Conservation (phyloP, 2,888 invertebrate genomes). For the Luperina nickerlii region DNA sequence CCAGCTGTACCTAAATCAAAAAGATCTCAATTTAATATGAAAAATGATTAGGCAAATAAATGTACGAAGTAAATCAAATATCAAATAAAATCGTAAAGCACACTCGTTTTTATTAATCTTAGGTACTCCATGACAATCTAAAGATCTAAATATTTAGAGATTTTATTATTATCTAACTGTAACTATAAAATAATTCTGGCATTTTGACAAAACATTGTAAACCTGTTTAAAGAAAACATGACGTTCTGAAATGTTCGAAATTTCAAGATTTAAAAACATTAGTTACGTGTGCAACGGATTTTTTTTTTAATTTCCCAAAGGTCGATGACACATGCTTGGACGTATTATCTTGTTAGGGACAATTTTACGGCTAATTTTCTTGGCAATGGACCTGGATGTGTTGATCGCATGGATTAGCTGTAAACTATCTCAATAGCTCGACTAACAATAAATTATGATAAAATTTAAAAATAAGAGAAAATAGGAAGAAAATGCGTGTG, state of each 20-base stretch:
- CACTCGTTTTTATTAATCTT: constrained; percentile 51
- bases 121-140: constrained; percentile 40
- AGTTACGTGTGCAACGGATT: constrained; percentile 73
- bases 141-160: constrained; percentile 47
- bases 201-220: constrained; percentile 52
- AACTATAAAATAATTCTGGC: constrained; percentile 58
- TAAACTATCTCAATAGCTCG: constrained; percentile 6
- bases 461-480: neutral
- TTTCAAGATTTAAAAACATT: constrained; percentile 59
- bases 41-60: constrained; percentile 41
- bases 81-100: constrained; percentile 52
- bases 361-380: constrained; percentile 40
- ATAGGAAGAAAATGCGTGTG: neutral
- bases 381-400: constrained; percentile 29
- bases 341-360: constrained; percentile 40
- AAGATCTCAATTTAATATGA: constrained; percentile 14
- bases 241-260: constrained; percentile 47
- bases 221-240: constrained; percentile 40
- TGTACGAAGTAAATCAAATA: constrained; percentile 55
- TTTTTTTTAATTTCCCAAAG: constrained; percentile 47
- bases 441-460: constrained; percentile 4
- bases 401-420: constrained; percentile 3
- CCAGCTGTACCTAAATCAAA: neutral
- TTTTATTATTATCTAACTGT: constrained; percentile 7
- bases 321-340: constrained; percentile 56